Evolutionary conservation across 2,797 vertebrate genomes (phyloP), one percentile per base, ranked within the genome.

Genomic region (Hybognathus amarus): DNA sequence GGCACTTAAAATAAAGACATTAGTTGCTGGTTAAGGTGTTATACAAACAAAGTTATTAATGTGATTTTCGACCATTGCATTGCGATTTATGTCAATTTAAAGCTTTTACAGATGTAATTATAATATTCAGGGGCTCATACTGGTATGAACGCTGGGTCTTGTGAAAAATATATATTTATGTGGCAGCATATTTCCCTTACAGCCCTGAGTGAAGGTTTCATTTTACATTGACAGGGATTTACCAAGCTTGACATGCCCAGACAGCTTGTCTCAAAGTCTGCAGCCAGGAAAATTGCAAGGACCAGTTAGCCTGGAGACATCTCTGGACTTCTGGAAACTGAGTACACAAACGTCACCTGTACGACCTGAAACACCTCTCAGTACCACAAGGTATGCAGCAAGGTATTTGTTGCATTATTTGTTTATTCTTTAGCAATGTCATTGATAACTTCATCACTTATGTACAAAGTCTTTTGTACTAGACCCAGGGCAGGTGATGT

Each of bases 201-300:
- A 68, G n/a, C 71, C 74, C 73, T 3, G 50, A 66, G 76, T 61
- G 24, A 67, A 71, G 84, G 76, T 85, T 78, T 82, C 50, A 66
- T 82, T 85, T 85, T 78, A 85, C 70, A 47, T 82, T 82, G 52
- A 83, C 80, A 78, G 59, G 64, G 84, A 80, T 73, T 85, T 77
- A 82, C 56, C 68, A 67, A 66, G 75, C 75, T 85, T 85, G 79
- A 77, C 79, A 38, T 82, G 74, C 84, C 73, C 79, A 85, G 84
- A 85, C 84, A 74, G 80, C 80, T 85, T 66, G 79, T 66, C 78
- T 69, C 52, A 40, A 61, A 63, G 56, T 61, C 61, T 79, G 84
- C 80, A 74, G 75, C 80, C 67, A 66, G 47, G 68, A 54, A 63
- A 42, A 70, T 75, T 50, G 40, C 54, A 61, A 84, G 77, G 17